A percentile compares a stretch with the other conserved stretches of the same genome.
phyloP scores from a whole-genome alignment of 2,888 invertebrate genomes.

The Argyra leucocephala region DNA sequence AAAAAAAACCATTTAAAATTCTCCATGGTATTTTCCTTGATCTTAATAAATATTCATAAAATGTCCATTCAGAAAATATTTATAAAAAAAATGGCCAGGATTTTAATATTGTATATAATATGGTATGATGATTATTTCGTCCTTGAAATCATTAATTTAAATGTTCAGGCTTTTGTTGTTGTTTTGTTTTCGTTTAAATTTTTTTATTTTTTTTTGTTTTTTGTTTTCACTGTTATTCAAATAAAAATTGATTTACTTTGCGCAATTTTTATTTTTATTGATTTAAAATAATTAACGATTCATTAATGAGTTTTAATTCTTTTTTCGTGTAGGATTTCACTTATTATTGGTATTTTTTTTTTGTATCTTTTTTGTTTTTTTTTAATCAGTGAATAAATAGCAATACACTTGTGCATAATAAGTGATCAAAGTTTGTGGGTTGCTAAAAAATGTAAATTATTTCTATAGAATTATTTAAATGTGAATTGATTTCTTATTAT shows the following conservation, averaged over 20 bases:
- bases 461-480: too few species aligned
- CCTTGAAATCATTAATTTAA: not conserved
- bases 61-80: not conserved
- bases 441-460: too few species aligned
- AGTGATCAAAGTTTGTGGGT: too few species aligned
- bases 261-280: too few species aligned
- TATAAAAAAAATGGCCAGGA: not conserved
- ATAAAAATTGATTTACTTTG: too few species aligned
- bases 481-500: too few species aligned
- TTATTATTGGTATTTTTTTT: too few species aligned
- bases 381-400: too few species aligned
- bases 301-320: not conserved
- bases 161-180: not conserved
- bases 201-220: not conserved
- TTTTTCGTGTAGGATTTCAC: not conserved
- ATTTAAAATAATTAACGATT: not conserved
- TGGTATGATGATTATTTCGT: too few species aligned
- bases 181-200: not conserved
- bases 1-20: not conserved
- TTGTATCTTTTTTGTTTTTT: too few species aligned
- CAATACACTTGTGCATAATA: too few species aligned
- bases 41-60: slow-evolving; percentile 6
- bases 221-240: not conserved
- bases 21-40: not conserved
- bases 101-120: too few species aligned